phyloP scores from a whole-genome alignment of 1,140 invertebrate species.

The Theocolax elegans region DNA sequence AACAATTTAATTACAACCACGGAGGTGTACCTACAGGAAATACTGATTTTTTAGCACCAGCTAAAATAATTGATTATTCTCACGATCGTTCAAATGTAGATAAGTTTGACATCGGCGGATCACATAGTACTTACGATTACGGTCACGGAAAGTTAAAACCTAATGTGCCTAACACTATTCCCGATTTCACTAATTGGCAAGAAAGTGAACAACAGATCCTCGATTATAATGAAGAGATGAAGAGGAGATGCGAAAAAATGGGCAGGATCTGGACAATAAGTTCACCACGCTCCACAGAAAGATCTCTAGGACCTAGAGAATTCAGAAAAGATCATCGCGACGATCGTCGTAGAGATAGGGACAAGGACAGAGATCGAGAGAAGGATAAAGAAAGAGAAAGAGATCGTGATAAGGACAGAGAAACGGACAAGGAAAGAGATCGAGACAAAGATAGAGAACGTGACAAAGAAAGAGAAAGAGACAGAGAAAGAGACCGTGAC shows the following conservation, averaged over 20 bases:
- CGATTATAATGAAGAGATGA: constrained; percentile 58
- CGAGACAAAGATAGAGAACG: constrained; percentile 11
- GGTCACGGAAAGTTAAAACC: constrained; percentile 61
- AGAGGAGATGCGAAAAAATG: constrained; percentile 22
- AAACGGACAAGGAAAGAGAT: neutral
- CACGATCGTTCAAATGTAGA: neutral
- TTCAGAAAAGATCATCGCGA: constrained; percentile 54
- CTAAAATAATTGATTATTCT: constrained; percentile 82
- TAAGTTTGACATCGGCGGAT: constrained; percentile 13
- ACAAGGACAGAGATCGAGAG: constrained; percentile 19
- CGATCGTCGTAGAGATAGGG: neutral
- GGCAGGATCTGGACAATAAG: constrained; percentile 27
- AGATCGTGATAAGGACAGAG: constrained; percentile 12
- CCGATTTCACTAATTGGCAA: constrained; percentile 62
- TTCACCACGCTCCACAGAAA: constrained; percentile 3
- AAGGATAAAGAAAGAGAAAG: constrained; percentile 28
- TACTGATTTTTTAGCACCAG: constrained; percentile 47
- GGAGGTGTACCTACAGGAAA: constrained; percentile 48
- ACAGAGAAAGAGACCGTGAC: neutral
- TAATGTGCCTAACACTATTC: constrained; percentile 49
- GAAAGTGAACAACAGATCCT: constrained; percentile 61
- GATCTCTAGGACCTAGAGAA: neutral
- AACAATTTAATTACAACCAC: constrained; percentile 66
- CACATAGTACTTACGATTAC: constrained; percentile 60
- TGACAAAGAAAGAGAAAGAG: neutral